phyloP scores from a whole-genome alignment of 2,113 vertebrate genomes.

The Nerophis ophidion region DNA sequence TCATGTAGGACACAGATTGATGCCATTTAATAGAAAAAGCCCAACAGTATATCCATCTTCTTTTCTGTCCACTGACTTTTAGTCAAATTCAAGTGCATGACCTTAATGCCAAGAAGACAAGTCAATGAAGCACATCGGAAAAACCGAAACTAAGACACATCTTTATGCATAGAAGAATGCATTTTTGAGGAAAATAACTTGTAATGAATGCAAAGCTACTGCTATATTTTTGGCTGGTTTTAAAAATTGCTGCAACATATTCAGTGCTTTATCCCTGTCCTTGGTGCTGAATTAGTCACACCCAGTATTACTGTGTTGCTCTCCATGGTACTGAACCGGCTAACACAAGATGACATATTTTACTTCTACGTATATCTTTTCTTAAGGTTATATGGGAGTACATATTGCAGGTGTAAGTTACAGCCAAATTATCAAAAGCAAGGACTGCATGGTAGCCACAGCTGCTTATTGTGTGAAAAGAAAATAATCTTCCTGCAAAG shows the following conservation, averaged over 20 bases:
- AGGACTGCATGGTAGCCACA: background rate
- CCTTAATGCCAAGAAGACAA: background rate
- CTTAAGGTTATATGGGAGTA: no score
- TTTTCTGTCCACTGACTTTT: background rate
- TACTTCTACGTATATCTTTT: background rate
- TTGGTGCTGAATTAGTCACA: conserved; percentile 23
- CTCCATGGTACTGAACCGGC: conserved; percentile 19
- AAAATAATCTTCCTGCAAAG: conserved; percentile 20
- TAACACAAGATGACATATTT: background rate
- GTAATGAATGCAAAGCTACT: background rate
- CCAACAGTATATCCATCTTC: background rate
- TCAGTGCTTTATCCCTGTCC: conserved; percentile 18
- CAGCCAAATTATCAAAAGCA: no score
- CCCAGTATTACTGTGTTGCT: background rate
- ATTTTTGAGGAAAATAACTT: no score
- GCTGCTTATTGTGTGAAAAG: background rate
- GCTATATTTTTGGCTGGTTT: no score
- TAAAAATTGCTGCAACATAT: no score
- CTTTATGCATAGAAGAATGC: no score
- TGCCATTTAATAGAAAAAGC: conserved; percentile 16
- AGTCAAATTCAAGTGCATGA: conserved; percentile 2
- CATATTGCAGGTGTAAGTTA: no score
- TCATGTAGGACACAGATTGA: conserved; percentile 23
- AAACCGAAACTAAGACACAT: no score
- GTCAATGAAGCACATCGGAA: background rate